Evolutionary conservation across 1,140 invertebrate species (phyloP).

Genomic region (Meteorus sp.): DNA sequence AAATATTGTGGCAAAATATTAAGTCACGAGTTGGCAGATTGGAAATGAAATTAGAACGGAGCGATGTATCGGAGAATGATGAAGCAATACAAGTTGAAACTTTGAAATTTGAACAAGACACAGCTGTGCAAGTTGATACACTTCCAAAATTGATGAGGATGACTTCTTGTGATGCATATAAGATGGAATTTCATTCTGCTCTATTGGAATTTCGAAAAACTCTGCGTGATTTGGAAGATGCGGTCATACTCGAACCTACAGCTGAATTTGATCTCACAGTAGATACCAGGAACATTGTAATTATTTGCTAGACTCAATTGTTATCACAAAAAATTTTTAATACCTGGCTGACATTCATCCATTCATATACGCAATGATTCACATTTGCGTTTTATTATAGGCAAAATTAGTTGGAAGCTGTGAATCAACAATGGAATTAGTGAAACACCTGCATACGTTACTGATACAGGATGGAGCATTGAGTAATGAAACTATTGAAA

Average conservation of each 20-base stretch:
- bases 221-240: conserved; percentile 61
- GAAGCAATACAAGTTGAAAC: conserved; percentile 73
- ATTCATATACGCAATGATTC: too few species aligned
- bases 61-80: conserved; percentile 56
- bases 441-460: conserved; percentile 75
- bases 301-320: conserved; percentile 26
- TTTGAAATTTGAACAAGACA: conserved; percentile 73
- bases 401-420: conserved; percentile 70
- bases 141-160: conserved; percentile 66
- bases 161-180: conserved; percentile 78
- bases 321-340: neutral
- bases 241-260: conserved; percentile 59
- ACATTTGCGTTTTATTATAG: conserved; percentile 42
- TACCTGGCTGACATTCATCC: neutral
- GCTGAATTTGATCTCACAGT: conserved; percentile 59
- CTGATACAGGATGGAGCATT: conserved; percentile 74
- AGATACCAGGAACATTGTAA: conserved; percentile 61
- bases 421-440: conserved; percentile 74
- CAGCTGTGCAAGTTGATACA: conserved; percentile 78
- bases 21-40: conserved; percentile 59
- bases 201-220: conserved; percentile 65
- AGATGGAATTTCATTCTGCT: conserved; percentile 71
- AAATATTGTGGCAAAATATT: conserved; percentile 67
- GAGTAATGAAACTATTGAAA: conserved; percentile 66
- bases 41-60: conserved; percentile 54